These are phyloP conservation scores for Heliothis virescens DNA, from an alignment of 1,140 invertebrate species.

Conservation along the genomic window DNA sequence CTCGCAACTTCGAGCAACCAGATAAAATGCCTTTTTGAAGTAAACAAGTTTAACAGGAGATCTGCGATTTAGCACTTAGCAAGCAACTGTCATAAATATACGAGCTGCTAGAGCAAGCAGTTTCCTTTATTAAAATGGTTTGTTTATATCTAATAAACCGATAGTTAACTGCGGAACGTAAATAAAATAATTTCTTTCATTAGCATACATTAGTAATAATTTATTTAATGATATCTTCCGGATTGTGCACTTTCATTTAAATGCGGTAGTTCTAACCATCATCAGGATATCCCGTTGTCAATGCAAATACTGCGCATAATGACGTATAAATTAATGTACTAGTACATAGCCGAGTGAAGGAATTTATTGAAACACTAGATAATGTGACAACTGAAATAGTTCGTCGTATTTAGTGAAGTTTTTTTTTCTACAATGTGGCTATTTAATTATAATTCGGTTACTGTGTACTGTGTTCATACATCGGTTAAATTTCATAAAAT, in stretches of 20 bases:
- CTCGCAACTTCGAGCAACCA: not conserved
- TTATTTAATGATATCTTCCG: not conserved
- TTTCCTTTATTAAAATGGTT: no score
- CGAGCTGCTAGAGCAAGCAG: no score
- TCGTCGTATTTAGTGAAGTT: not conserved
- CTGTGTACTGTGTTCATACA: no score
- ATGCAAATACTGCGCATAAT: conserved; percentile 13
- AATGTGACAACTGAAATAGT: not conserved
- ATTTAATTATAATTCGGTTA: no score
- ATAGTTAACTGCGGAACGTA: not conserved
- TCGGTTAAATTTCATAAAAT: no score
- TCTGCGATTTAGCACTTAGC: not conserved
- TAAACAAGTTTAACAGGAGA: not conserved
- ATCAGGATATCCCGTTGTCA: conserved; percentile 17
- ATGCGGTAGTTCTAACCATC: conserved; percentile 9
- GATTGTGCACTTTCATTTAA: not conserved
- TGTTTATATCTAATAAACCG: not conserved
- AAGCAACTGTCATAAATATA: not conserved
- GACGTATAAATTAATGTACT: conserved; percentile 10
- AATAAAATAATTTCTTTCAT: not conserved
- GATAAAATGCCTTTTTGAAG: no score
- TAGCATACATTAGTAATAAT: not conserved
- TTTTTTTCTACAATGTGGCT: not conserved
- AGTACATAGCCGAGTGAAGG: not conserved
- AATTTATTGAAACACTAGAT: not conserved